Conservation (phyloP, 2,797 vertebrate species). For the Lutjanus campechanus region DNA sequence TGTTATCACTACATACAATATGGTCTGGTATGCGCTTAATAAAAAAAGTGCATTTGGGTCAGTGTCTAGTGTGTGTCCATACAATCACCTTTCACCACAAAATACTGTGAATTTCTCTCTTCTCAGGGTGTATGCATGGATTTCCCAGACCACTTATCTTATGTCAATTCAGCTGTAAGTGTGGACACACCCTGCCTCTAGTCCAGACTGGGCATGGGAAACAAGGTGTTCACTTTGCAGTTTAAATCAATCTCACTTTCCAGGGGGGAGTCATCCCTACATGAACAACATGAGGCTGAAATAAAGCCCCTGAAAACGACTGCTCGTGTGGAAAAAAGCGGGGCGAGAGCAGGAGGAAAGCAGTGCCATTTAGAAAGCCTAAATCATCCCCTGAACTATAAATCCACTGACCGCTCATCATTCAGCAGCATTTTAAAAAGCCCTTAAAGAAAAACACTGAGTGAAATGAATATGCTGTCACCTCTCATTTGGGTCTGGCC, state of each 20-base stretch:
- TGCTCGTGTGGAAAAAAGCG: slow-evolving; percentile 62
- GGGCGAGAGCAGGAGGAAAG: slow-evolving; percentile 62
- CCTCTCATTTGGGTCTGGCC: slow-evolving; percentile 86
- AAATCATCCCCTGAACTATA: slow-evolving; percentile 82
- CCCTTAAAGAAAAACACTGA: slow-evolving; percentile 82
- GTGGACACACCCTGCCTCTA: slow-evolving; percentile 61
- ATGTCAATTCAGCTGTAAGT: slow-evolving; percentile 51
- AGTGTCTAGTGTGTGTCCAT: slow-evolving; percentile 24
- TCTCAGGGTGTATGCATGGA: slow-evolving; percentile 21
- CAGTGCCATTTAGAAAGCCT: slow-evolving; percentile 76
- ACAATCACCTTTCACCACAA: slow-evolving; percentile 37
- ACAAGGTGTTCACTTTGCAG: slow-evolving; percentile 64
- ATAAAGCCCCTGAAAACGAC: slow-evolving; percentile 70
- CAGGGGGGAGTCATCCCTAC: slow-evolving; percentile 56
- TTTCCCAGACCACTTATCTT: slow-evolving; percentile 59
- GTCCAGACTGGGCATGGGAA: slow-evolving; percentile 53
- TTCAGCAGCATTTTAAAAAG: slow-evolving; percentile 84
- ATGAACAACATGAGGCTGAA: slow-evolving; percentile 60
- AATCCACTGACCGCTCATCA: slow-evolving; percentile 86
- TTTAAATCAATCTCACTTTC: slow-evolving; percentile 62
- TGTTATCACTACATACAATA: slow-evolving; percentile 60
- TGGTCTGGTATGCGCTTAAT: slow-evolving; percentile 68
- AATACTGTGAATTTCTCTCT: slow-evolving; percentile 20
- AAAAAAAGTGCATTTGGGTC: slow-evolving; percentile 23
- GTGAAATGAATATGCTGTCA: slow-evolving; percentile 90